Evolutionary conservation across 2,797 vertebrate species (phyloP).

Genomic region (Prunella strophiata): DNA sequence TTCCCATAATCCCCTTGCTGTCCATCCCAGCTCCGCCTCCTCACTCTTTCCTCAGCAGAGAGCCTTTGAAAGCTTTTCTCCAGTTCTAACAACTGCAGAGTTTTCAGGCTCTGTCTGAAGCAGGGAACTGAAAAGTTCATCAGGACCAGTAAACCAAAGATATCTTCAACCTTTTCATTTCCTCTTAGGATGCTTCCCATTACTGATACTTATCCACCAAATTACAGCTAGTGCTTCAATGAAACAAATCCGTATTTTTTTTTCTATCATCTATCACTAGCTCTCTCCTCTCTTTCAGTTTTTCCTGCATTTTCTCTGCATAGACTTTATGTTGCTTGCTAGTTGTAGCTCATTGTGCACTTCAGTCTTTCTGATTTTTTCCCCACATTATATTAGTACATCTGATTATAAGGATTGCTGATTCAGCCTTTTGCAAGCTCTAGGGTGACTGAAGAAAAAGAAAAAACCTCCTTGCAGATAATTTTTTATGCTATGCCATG

Average conservation of each 20-base stretch:
- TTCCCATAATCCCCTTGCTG: fast-evolving
- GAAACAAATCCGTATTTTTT: neutral
- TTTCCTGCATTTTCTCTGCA: neutral
- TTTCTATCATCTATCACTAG: neutral
- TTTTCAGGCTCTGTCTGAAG: neutral
- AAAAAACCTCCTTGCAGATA: neutral
- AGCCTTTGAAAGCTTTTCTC: neutral
- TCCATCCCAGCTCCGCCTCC: neutral
- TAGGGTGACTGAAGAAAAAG: neutral
- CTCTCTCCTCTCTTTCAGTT: neutral
- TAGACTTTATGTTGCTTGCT: neutral
- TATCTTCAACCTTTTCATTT: neutral
- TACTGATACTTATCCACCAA: neutral
- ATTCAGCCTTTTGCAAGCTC: neutral
- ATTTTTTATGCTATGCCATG: neutral
- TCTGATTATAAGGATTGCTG: neutral
- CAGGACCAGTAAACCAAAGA: neutral
- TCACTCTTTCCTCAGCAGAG: neutral
- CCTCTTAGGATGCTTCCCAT: neutral
- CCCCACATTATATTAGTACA: neutral
- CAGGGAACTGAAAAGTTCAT: neutral
- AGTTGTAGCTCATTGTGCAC: neutral
- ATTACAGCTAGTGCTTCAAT: neutral
- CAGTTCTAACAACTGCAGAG: neutral
- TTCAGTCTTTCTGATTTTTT: neutral